These are phyloP conservation scores for Lepidurus packardi DNA, from an alignment of 1,140 invertebrate species.

Conservation along the genomic window DNA sequence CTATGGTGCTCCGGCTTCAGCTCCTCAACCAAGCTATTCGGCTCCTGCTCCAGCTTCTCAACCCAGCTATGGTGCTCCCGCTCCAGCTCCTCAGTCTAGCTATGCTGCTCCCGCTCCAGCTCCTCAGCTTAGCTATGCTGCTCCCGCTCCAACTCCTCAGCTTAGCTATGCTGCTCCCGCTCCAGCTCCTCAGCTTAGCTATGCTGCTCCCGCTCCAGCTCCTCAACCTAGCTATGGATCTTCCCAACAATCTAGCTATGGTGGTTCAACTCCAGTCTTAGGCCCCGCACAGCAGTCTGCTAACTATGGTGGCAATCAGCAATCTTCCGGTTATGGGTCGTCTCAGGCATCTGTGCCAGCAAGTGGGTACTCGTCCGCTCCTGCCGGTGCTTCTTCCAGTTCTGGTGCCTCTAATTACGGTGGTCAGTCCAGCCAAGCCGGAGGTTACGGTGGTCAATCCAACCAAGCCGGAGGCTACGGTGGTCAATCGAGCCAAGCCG, in stretches of 20 bases:
- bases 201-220: background rate
- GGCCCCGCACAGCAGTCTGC: background rate
- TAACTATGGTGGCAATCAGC: background rate
- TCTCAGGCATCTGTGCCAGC: background rate
- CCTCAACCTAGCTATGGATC: background rate
- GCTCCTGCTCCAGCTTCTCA: background rate
- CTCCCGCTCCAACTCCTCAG: background rate
- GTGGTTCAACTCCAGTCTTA: background rate
- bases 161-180: background rate
- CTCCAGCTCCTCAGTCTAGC: background rate
- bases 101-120: background rate
- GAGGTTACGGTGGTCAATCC: too few relatives aligned
- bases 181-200: background rate
- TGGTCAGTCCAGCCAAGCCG: background rate
- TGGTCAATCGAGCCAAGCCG: too few relatives aligned
- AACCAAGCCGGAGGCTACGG: too few relatives aligned
- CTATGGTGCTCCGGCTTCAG: background rate
- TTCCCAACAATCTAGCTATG: background rate
- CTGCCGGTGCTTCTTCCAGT: background rate
- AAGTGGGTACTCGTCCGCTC: background rate
- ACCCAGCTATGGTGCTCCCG: background rate
- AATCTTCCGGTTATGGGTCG: background rate
- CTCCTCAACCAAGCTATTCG: background rate
- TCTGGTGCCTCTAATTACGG: background rate
- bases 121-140: background rate